A percentile compares a stretch with the other conserved stretches of the same genome.
These are phyloP conservation scores for Diadegma fenestrale DNA, from an alignment of 2,888 invertebrate species.

Conservation along the genomic window DNA sequence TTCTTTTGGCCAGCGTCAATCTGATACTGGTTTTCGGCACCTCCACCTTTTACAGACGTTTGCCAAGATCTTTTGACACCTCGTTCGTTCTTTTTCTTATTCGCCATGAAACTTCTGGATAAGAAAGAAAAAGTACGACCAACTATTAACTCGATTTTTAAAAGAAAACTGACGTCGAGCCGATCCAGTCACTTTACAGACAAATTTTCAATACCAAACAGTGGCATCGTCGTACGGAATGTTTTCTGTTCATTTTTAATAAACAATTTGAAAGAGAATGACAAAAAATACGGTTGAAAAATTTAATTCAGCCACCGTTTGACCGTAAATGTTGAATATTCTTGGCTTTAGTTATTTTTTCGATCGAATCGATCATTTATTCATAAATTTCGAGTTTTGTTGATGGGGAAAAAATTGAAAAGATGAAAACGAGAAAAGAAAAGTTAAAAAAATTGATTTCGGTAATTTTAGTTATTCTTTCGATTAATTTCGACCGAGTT, in stretches of 20 bases:
- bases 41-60: conserved; percentile 85
- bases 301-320: not conserved
- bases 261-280: not conserved
- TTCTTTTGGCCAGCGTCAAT: conserved; percentile 94
- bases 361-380: not conserved
- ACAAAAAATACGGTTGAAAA: not conserved
- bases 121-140: conserved; percentile 7
- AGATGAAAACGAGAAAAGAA: too few relatives aligned
- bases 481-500: too few relatives aligned
- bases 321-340: not conserved
- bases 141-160: not conserved
- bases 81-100: conserved; percentile 61
- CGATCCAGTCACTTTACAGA: not conserved
- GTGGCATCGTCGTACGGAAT: not conserved
- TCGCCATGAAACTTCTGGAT: conserved; percentile 70
- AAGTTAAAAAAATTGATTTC: too few relatives aligned
- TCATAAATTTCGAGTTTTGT: not conserved
- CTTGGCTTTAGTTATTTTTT: not conserved
- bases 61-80: conserved; percentile 81
- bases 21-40: conserved; percentile 88
- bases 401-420: not conserved
- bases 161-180: not conserved
- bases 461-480: not conserved
- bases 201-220: not conserved
- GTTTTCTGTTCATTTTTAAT: not conserved